Base-by-base conservation (phyloP, 2,888 invertebrate genomes). In the Drosophila antonietae region DNA sequence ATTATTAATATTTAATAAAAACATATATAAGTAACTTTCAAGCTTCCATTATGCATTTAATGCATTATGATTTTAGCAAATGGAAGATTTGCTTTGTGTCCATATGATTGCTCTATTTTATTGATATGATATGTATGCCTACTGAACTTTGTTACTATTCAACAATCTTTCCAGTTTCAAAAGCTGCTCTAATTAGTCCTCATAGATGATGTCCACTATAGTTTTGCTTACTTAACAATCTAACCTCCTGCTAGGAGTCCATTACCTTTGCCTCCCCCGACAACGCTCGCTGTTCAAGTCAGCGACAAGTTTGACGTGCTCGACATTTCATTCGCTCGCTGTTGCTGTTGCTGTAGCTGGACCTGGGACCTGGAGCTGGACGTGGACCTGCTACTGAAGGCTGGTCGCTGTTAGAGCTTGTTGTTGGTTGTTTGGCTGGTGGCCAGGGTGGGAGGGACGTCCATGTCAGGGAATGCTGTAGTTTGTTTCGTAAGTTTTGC, bases 401-500 rank as follows among this genome's bases (percentile, higher is more conserved):
- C 57, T 58, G 49, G 14, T 35, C 9, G 39, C 44, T 28, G 62
- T 12, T 28, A 8, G 53, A 14, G 37, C 20, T 31, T 31, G 31
- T 49, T n/a, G 61, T 35, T 10, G 55, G 41, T 12, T 37, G 55
- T 15, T 31, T 12, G 23, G n/a, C 41, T 12, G 65, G 20, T 33
- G 7, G 55, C n/a, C n/a, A 51, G 43, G 60, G 35, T 31, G 57
- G 39, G 39, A 10, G 57, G 39, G 39, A 10, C 47, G 74, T 70
- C 75, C 33, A 61, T 76, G 76, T 76, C 76, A 77, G 76, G 51
- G 69, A 68, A 57, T 69, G 68, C 49, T 78, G 79, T 84, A 84
- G 84, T 88, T 85, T 88, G 88, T 84, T 85, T 85, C 77, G 81
- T 81, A 83, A 88, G 84, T 84, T 88, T 68, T 64, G 66, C 69